Conservation (phyloP, 2,888 invertebrate genomes). For the Sericinus montela region DNA sequence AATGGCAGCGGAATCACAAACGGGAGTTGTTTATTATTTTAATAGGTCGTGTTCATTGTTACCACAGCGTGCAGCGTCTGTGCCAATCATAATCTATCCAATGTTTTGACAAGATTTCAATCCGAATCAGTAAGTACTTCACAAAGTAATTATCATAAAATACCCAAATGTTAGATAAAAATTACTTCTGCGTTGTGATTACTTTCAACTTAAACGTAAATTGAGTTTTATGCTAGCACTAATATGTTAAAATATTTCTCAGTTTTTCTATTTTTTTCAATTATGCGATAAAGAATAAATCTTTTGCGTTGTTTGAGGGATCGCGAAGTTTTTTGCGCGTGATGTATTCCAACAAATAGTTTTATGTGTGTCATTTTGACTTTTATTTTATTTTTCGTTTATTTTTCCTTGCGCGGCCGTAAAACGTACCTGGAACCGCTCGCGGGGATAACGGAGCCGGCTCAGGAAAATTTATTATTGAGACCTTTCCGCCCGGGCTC, state of each 20-base stretch:
- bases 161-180: too few species aligned
- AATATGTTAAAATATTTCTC: too few species aligned
- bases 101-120: neutral
- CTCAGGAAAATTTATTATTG: constrained; percentile 78
- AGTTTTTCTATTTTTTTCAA: too few species aligned
- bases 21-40: constrained; percentile 49
- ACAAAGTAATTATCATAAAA: too few species aligned
- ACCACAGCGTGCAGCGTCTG: constrained; percentile 42
- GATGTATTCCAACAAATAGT: constrained; percentile 69
- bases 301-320: constrained; percentile 28
- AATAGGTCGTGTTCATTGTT: constrained; percentile 45
- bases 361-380: constrained; percentile 76
- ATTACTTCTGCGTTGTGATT: too few species aligned
- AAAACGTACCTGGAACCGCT: constrained; percentile 76
- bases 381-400: constrained; percentile 80
- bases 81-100: constrained; percentile 27
- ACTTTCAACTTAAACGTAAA: too few species aligned
- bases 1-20: constrained; percentile 41
- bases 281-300: too few species aligned
- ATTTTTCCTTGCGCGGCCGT: constrained; percentile 76
- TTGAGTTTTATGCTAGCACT: too few species aligned
- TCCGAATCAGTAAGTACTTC: neutral
- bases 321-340: constrained; percentile 50
- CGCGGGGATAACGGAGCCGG: constrained; percentile 73
- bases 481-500: constrained; percentile 75